Conservation (phyloP, 2,888 invertebrate genomes). For the Lasioglossum pauxillum region DNA sequence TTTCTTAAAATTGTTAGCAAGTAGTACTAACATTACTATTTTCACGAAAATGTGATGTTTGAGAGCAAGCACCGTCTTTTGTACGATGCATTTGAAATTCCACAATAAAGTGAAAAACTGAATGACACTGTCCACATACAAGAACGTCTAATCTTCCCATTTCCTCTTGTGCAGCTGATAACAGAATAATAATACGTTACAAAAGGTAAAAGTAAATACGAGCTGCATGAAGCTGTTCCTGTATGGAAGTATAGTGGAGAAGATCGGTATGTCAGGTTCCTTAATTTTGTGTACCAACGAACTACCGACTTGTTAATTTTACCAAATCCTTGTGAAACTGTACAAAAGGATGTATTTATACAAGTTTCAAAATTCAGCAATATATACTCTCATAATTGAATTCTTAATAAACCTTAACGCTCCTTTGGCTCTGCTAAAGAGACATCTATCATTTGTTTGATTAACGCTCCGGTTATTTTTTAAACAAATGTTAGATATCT, state of each 20-base stretch:
- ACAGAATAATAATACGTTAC: slow-evolving; percentile 30
- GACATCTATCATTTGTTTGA: background rate
- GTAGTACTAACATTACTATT: slow-evolving; percentile 86
- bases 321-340: background rate
- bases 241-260: background rate
- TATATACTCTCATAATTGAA: background rate
- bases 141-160: slow-evolving; percentile 91
- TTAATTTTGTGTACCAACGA: slow-evolving; percentile 24
- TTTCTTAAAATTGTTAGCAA: background rate
- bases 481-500: too few relatives aligned
- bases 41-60: slow-evolving; percentile 88
- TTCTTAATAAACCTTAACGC: background rate
- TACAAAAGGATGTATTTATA: slow-evolving; percentile 23
- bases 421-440: background rate
- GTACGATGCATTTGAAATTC: slow-evolving; percentile 91
- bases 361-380: slow-evolving; percentile 22
- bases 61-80: slow-evolving; percentile 86
- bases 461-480: too few relatives aligned
- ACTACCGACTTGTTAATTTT: slow-evolving; percentile 18
- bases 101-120: slow-evolving; percentile 92
- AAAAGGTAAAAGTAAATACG: background rate
- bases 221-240: background rate
- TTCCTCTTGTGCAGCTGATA: slow-evolving; percentile 90
- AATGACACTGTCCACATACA: slow-evolving; percentile 93
- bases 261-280: slow-evolving; percentile 30